These are phyloP conservation scores for Eristalis tenax DNA, from an alignment of 2,888 invertebrate species.

Conservation along the genomic window DNA sequence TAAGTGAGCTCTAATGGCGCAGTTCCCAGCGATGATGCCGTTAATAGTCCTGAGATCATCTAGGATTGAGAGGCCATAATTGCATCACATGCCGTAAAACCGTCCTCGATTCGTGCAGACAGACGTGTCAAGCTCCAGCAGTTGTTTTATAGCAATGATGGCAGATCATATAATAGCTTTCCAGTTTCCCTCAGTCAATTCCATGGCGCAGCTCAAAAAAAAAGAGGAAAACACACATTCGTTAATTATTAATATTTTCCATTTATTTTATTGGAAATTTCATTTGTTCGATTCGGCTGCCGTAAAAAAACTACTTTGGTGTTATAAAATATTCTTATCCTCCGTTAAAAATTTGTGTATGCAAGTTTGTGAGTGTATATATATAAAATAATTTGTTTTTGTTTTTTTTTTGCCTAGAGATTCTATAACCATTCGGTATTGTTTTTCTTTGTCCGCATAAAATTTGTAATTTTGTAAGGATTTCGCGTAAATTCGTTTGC, in stretches of 20 bases:
- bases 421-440: conserved; percentile 7
- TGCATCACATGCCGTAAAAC: too few relatives aligned
- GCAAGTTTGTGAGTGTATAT: conserved; percentile 9
- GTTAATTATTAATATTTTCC: conserved; percentile 13
- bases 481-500: conserved; percentile 48
- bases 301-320: conserved; percentile 59
- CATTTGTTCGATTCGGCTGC: conserved; percentile 27
- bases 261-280: background rate
- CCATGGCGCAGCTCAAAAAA: background rate
- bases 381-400: conserved; percentile 1
- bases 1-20: too few relatives aligned
- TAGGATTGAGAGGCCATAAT: too few relatives aligned
- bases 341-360: conserved; percentile 26
- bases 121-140: too few relatives aligned
- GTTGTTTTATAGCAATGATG: too few relatives aligned
- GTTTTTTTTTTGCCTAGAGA: conserved; percentile 1
- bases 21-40: too few relatives aligned
- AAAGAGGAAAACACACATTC: background rate
- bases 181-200: too few relatives aligned
- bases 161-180: too few relatives aligned
- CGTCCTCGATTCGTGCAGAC: too few relatives aligned
- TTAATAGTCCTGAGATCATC: too few relatives aligned
- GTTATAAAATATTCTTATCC: conserved; percentile 33
- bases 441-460: conserved; percentile 9
- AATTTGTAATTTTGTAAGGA: conserved; percentile 39